Percentiles rank a stretch among this genome's conserved stretches.
These are phyloP conservation scores for Eilema depressum DNA, from an alignment of 2,888 invertebrate genomes.

Conservation along the genomic window DNA sequence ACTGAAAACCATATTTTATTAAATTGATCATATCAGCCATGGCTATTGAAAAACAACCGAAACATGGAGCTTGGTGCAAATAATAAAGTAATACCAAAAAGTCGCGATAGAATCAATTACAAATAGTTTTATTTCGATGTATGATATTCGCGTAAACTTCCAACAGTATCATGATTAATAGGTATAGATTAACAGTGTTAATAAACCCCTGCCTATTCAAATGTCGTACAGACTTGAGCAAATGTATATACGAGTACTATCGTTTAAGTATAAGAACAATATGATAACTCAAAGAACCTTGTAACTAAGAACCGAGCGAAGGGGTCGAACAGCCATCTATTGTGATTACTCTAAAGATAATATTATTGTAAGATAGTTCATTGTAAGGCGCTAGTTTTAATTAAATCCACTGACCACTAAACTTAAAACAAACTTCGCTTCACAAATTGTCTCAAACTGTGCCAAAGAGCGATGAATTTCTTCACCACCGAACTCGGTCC, in stretches of 20 bases:
- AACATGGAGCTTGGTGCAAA: too few species aligned
- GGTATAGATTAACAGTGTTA: too few species aligned
- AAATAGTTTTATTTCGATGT: too few species aligned
- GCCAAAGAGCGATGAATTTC: slow-evolving; percentile 12
- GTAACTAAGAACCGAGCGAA: not conserved
- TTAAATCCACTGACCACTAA: slow-evolving; percentile 10
- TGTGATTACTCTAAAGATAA: not conserved
- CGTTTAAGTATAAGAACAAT: not conserved
- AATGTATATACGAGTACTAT: too few species aligned
- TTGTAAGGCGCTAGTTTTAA: slow-evolving; percentile 9
- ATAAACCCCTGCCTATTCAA: not conserved
- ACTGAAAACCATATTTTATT: too few species aligned
- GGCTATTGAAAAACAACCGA: too few species aligned
- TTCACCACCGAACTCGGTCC: slow-evolving; percentile 12
- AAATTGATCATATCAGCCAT: too few species aligned
- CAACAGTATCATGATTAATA: too few species aligned
- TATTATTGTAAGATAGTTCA: not conserved
- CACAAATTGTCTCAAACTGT: slow-evolving; percentile 18
- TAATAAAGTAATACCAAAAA: too few species aligned
- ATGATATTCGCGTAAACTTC: too few species aligned
- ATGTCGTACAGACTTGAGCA: not conserved
- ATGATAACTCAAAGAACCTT: not conserved
- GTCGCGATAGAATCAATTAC: too few species aligned
- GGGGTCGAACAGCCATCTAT: not conserved
- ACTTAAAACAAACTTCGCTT: slow-evolving; percentile 17